phyloP scores from a whole-genome alignment of 2,797 vertebrate species.

The Scolopax bukidnonensis region DNA sequence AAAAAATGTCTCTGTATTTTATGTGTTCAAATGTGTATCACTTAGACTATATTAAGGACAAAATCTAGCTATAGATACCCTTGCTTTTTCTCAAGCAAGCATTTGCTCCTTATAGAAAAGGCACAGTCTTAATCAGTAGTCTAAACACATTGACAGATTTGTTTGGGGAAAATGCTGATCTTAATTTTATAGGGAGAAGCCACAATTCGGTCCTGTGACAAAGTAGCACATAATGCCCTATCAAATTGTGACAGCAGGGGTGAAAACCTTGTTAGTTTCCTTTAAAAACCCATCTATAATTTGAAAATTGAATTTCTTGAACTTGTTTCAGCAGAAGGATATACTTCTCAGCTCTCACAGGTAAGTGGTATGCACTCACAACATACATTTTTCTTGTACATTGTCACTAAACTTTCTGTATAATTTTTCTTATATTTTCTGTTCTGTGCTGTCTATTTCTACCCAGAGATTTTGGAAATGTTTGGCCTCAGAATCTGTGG shows the following conservation, averaged over 20 bases:
- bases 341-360: neutral
- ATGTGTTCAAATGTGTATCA: neutral
- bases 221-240: neutral
- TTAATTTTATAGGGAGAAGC: neutral
- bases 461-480: conserved; percentile 49
- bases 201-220: fast-evolving
- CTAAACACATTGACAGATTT: neutral
- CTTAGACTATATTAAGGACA: neutral
- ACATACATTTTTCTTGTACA: neutral
- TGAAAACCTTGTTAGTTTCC: neutral
- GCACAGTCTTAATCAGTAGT: neutral
- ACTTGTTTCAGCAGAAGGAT: neutral
- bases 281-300: neutral
- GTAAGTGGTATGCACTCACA: neutral
- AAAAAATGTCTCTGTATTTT: neutral
- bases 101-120: neutral
- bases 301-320: neutral
- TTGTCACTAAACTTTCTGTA: conserved; percentile 32
- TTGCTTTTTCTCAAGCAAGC: neutral
- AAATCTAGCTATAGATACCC: neutral
- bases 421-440: conserved; percentile 67
- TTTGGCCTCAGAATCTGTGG: conserved; percentile 66
- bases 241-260: neutral
- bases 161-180: neutral
- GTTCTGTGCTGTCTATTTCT: conserved; percentile 45